Conservation (phyloP, 2,113 vertebrate species). For the Cinclus mexicanus region DNA sequence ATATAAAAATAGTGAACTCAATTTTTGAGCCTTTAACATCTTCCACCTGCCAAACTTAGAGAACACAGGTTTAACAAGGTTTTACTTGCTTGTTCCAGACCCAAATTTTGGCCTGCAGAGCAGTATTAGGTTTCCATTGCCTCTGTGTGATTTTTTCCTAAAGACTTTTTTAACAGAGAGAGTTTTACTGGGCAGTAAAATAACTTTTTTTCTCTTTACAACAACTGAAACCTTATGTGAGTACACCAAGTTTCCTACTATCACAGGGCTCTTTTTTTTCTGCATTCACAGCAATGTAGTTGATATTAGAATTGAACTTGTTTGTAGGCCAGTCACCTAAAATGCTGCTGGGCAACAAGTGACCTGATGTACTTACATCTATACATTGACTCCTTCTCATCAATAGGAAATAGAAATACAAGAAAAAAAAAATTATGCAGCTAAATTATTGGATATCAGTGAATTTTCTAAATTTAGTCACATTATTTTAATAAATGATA, state of each 20-base stretch:
- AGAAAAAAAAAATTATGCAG: not conserved
- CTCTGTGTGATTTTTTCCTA: not conserved
- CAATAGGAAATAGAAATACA: not conserved
- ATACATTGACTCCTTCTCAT: not conserved
- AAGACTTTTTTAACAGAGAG: not conserved
- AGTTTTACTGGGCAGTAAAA: slow-evolving; percentile 25
- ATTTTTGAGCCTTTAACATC: not conserved
- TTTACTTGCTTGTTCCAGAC: not conserved
- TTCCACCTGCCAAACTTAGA: not conserved
- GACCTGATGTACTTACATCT: not conserved
- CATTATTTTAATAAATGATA: not conserved
- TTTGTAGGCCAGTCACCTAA: not conserved
- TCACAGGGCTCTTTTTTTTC: not conserved
- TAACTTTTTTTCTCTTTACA: not conserved
- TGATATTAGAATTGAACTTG: not conserved
- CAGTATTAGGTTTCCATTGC: not conserved
- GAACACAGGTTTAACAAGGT: not conserved
- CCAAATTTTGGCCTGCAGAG: not conserved
- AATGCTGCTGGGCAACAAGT: not conserved
- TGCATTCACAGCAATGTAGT: not conserved
- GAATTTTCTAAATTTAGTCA: not conserved
- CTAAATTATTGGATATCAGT: not conserved
- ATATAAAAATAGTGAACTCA: not conserved
- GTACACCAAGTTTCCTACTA: not conserved
- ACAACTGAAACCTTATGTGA: slow-evolving; percentile 5